Conservation (phyloP, 1,140 invertebrate species). For the Drepana arcuata region DNA sequence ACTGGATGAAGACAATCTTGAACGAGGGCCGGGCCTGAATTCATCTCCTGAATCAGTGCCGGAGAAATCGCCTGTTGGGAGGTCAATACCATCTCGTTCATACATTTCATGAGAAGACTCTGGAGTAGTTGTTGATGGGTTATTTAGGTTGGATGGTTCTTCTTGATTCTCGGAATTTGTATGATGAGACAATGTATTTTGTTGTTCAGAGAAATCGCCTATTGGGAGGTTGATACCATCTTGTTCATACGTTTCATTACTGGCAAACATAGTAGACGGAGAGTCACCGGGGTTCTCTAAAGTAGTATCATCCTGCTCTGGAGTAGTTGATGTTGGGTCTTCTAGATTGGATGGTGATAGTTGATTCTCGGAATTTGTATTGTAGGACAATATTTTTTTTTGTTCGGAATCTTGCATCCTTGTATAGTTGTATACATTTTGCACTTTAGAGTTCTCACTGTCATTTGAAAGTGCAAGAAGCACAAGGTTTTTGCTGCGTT, state of each 20-base stretch:
- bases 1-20: conserved; percentile 2
- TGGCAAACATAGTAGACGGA: conserved; percentile 1
- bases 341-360: too few species aligned
- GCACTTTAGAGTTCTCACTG: not conserved
- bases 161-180: not conserved
- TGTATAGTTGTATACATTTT: not conserved
- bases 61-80: conserved; percentile 3
- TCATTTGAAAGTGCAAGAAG: not conserved
- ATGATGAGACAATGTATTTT: not conserved
- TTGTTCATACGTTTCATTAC: too few species aligned
- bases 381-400: too few species aligned
- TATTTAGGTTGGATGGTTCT: not conserved
- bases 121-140: conserved; percentile 2
- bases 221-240: too few species aligned
- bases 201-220: too few species aligned
- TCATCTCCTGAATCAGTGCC: conserved; percentile 2
- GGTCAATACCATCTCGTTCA: not conserved
- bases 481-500: not conserved
- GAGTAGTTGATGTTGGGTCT: too few species aligned
- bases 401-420: not conserved
- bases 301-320: conserved; percentile 3
- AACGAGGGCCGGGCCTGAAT: not conserved
- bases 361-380: too few species aligned
- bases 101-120: conserved; percentile 1
- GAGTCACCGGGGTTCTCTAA: conserved; percentile 1